Evolutionary conservation across 2,113 vertebrate genomes (phyloP).

Genomic region (Lampris megalopsis): DNA sequence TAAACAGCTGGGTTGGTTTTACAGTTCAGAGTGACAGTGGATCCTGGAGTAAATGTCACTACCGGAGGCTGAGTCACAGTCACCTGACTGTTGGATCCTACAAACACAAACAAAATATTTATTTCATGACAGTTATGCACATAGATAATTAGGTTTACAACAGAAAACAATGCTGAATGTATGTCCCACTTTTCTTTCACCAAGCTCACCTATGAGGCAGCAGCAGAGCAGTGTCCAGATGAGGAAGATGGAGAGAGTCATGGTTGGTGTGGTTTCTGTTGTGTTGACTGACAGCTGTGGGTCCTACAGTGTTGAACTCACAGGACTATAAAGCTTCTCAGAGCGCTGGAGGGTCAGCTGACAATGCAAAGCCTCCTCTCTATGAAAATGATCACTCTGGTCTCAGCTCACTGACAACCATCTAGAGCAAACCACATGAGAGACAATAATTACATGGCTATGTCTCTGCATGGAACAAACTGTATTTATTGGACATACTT

Average conservation of each 20-base stretch:
- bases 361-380: slow-evolving; percentile 51
- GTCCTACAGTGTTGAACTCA: slow-evolving; percentile 53
- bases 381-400: slow-evolving; percentile 30
- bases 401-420: too few relatives aligned
- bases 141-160: not conserved
- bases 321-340: slow-evolving; percentile 62
- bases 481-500: not conserved
- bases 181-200: slow-evolving; percentile 9
- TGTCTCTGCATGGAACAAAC: too few relatives aligned
- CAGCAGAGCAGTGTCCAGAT: slow-evolving; percentile 50
- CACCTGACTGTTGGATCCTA: slow-evolving; percentile 32
- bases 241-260: slow-evolving; percentile 32
- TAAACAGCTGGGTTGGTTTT: slow-evolving; percentile 17
- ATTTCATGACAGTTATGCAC: slow-evolving; percentile 5
- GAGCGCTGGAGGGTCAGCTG: slow-evolving; percentile 56
- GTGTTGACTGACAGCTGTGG: slow-evolving; percentile 38
- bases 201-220: slow-evolving; percentile 45
- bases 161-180: slow-evolving; percentile 29
- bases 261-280: slow-evolving; percentile 49
- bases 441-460: too few relatives aligned
- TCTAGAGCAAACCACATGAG: too few relatives aligned
- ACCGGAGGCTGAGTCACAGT: slow-evolving; percentile 43
- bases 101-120: not conserved
- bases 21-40: slow-evolving; percentile 44
- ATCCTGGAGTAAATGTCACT: slow-evolving; percentile 30